phyloP scores from a whole-genome alignment of 2,888 invertebrate species.

The Gastracanthus pulcherrimus region DNA sequence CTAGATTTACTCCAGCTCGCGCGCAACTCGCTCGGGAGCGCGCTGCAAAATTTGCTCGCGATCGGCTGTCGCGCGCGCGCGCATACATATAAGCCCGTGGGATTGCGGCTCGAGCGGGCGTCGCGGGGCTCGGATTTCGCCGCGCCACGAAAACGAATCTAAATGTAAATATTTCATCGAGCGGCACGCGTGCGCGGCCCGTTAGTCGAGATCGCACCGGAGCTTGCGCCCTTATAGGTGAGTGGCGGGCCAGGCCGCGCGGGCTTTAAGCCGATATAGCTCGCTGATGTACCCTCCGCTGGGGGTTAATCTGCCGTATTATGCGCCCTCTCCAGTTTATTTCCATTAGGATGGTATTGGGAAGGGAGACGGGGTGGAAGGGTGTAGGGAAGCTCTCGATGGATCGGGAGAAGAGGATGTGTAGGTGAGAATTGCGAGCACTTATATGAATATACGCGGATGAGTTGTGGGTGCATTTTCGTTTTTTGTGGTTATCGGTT shows the following conservation, averaged over 20 bases:
- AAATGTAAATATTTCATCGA: conserved; percentile 67
- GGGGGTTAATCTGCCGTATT: conserved; percentile 52
- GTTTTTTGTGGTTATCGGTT: no score
- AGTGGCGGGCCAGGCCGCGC: not conserved
- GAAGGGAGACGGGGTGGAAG: not conserved
- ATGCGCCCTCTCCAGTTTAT: conserved; percentile 35
- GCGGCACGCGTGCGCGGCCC: conserved; percentile 56
- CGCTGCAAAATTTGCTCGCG: not conserved
- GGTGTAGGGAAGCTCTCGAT: not conserved
- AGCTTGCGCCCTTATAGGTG: not conserved
- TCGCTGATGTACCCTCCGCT: not conserved
- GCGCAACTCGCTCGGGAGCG: not conserved
- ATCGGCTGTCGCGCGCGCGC: conserved; percentile 54
- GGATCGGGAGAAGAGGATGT: not conserved
- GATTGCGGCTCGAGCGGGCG: conserved; percentile 56
- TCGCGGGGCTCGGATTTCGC: conserved; percentile 62
- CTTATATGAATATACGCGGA: not conserved
- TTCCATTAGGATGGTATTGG: conserved; percentile 42
- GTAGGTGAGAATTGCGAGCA: not conserved
- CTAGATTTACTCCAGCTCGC: not conserved
- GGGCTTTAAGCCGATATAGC: conserved; percentile 39
- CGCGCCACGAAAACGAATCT: conserved; percentile 64
- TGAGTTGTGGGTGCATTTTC: not conserved
- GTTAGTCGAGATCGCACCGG: conserved; percentile 26
- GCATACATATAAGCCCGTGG: conserved; percentile 62